Evolutionary conservation across 2,113 vertebrate species (phyloP).

Genomic region (Clupea harengus): DNA sequence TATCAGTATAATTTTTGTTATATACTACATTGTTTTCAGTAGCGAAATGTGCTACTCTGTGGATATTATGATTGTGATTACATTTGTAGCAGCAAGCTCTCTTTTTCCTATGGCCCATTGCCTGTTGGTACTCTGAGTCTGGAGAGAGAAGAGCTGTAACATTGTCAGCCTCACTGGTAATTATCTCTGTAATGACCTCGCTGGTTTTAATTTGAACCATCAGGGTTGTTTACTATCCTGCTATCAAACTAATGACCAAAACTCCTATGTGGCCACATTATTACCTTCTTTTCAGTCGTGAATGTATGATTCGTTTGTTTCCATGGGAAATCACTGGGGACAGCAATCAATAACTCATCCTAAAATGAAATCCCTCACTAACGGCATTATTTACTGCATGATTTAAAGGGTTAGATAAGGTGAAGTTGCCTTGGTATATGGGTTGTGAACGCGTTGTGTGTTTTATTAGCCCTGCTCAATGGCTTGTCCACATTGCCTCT

Average conservation of each 20-base stretch:
- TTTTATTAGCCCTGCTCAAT: not conserved
- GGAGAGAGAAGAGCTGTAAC: not conserved
- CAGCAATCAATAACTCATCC: not conserved
- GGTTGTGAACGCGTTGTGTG: not conserved
- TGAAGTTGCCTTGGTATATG: not conserved
- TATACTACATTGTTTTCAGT: not conserved
- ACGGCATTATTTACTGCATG: not conserved
- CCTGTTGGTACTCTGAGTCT: not conserved
- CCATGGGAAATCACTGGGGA: not conserved
- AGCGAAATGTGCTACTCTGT: not conserved
- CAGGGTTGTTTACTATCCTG: not conserved
- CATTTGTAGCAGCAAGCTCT: not conserved
- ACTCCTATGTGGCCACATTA: not conserved
- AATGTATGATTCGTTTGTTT: not conserved
- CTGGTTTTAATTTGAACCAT: not conserved
- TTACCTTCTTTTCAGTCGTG: not conserved
- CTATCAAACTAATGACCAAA: constrained; percentile 13
- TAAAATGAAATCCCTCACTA: not conserved
- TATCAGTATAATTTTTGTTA: not conserved
- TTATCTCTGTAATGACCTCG: not conserved
- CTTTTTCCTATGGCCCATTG: not conserved
- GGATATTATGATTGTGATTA: not conserved
- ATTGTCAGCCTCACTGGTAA: not conserved
- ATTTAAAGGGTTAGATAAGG: not conserved
- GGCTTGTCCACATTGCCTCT: not conserved